These are phyloP conservation scores for Vanessa tameamea DNA, from an alignment of 1,140 invertebrate species.

Conservation along the genomic window DNA sequence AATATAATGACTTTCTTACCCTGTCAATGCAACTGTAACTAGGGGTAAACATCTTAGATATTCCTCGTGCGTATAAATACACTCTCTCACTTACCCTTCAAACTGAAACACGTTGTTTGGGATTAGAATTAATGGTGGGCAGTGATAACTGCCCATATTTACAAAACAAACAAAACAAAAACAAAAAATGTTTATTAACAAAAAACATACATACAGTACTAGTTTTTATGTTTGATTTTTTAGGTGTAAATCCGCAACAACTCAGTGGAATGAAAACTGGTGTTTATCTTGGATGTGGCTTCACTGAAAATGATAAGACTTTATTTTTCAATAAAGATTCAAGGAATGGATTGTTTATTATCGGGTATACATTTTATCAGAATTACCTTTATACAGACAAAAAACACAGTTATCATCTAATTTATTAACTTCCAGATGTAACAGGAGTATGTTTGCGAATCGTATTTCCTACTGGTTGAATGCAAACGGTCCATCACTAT, in stretches of 20 bases:
- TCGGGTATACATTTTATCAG: neutral
- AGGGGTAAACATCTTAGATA: too few species aligned
- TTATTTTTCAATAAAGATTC: neutral
- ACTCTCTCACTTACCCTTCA: too few species aligned
- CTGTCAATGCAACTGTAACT: too few species aligned
- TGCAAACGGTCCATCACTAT: slow-evolving; percentile 88
- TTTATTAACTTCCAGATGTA: slow-evolving; percentile 81
- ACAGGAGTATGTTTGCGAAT: slow-evolving; percentile 93
- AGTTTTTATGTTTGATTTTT: neutral
- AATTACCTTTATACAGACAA: too few species aligned
- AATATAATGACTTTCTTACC: too few species aligned
- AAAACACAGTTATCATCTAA: neutral
- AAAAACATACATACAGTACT: too few species aligned
- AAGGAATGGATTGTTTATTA: neutral
- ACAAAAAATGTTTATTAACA: too few species aligned
- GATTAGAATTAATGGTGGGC: too few species aligned
- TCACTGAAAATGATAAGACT: slow-evolving; percentile 8
- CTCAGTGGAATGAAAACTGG: neutral
- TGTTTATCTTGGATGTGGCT: neutral
- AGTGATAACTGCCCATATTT: too few species aligned
- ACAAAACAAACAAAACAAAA: too few species aligned
- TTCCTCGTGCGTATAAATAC: too few species aligned
- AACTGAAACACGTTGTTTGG: too few species aligned
- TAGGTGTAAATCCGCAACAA: neutral
- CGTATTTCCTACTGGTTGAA: slow-evolving; percentile 90